phyloP scores from a whole-genome alignment of 2,888 invertebrate species.

The Polia nebulosa region DNA sequence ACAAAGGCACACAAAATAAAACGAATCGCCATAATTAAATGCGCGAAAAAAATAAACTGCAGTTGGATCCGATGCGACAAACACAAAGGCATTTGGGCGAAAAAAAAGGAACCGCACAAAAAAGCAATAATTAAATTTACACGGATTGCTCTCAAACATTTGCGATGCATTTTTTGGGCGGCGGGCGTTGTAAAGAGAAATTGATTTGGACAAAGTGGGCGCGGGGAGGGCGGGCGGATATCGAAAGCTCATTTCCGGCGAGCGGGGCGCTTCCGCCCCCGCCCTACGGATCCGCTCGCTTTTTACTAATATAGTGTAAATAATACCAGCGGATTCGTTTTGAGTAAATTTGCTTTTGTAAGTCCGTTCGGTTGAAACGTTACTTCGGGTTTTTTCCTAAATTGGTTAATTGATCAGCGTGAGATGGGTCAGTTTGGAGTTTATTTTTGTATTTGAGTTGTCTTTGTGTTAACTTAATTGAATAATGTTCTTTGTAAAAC shows the following conservation, averaged over 20 bases:
- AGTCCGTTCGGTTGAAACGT: constrained; percentile 44
- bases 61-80: constrained; percentile 43
- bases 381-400: constrained; percentile 41
- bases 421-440: constrained; percentile 25
- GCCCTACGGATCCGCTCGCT: constrained; percentile 59
- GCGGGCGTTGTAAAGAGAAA: constrained; percentile 77
- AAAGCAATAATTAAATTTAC: constrained; percentile 65
- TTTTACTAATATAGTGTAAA: constrained; percentile 71
- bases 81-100: constrained; percentile 42
- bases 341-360: constrained; percentile 64
- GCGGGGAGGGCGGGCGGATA: constrained; percentile 77
- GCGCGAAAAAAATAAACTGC: constrained; percentile 37
- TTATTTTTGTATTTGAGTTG: constrained; percentile 25
- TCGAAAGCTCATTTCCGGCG: constrained; percentile 87
- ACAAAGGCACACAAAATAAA: constrained; percentile 49
- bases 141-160: constrained; percentile 67
- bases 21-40: constrained; percentile 44
- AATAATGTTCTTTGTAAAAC: neutral
- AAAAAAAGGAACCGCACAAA: constrained; percentile 42
- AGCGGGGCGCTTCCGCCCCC: constrained; percentile 73
- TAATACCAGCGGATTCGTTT: constrained; percentile 65
- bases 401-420: constrained; percentile 52
- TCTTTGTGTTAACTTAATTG: constrained; percentile 1
- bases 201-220: constrained; percentile 86
- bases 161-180: constrained; percentile 70